Base-by-base conservation (phyloP, 2,888 invertebrate genomes). In the Eurois occulta region DNA sequence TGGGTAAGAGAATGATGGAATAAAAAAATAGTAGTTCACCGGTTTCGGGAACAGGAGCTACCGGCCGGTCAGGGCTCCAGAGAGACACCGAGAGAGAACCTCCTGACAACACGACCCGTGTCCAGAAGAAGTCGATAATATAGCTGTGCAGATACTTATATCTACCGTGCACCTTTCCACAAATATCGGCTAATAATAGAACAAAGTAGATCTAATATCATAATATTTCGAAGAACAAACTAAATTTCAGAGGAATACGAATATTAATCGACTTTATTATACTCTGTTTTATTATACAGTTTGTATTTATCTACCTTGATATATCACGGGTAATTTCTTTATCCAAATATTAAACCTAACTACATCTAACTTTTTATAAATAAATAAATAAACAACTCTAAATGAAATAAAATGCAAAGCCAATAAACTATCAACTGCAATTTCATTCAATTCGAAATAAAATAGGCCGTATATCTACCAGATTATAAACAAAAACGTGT, bases 401-500 rank as follows among this genome's bases (percentile, higher is more conserved):
- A 64, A 69, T 65, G 32, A 68, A 75, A 77, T 72, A 70, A 73
- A 72, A 65, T 67, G 48, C 55, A 70, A 48, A 48, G 8, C 28
- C 32, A 73, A 72, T 66, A 73, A 73, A 67, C 41, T 46, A 13
- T 43, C 41, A 70, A 16, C 52, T 78, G n/a, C 1, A 62, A 74
- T 75, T 68, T 64, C 21, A 73, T 79, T 67, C 58, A 41, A 74
- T 71, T 79, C n/a, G 41, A 70, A 79, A 68, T 74, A 58, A 78
- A 67, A 55, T 21, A 60, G 28, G 67, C 65, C 35, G 55, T 84
- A 46, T 43, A 67, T 67, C 28, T 69, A 66, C 52, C 38, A 46
- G 18, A 78, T 84, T 84, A 55, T 60, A 72, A 65, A 84, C 75
- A 72, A 71, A 77, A 58, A 67, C 35, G 5, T 48, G 35, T 68